Conservation (phyloP, 2,888 invertebrate species). For the Acanthosepion lycidas region DNA sequence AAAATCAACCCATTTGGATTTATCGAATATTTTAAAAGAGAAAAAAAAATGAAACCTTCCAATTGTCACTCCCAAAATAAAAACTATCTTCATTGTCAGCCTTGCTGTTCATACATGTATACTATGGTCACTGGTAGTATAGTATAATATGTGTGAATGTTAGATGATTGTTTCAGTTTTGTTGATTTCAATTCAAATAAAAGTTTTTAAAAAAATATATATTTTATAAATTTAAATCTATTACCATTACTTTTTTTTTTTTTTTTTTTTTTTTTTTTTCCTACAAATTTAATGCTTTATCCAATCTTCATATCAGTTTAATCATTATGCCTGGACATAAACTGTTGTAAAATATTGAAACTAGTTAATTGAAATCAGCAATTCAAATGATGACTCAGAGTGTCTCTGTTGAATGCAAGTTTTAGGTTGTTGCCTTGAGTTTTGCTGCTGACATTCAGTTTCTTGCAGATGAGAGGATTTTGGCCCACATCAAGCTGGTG, state of each 20-base stretch:
- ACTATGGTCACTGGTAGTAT: constrained; percentile 44
- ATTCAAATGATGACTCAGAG: background rate
- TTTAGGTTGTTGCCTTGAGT: constrained; percentile 44
- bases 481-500: constrained; percentile 45
- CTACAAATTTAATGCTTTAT: background rate
- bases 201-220: background rate
- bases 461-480: constrained; percentile 46
- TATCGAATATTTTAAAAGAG: background rate
- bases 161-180: background rate
- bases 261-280: no score
- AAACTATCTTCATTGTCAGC: background rate
- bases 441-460: constrained; percentile 47
- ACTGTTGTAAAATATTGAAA: background rate
- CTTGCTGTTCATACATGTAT: constrained; percentile 34
- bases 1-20: background rate
- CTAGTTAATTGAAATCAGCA: background rate
- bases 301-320: background rate
- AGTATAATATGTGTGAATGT: background rate
- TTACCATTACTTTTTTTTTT: background rate
- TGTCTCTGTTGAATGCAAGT: constrained; percentile 11
- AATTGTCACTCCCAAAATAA: background rate
- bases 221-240: no score
- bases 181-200: background rate
- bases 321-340: no score
- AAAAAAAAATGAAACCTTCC: no score